Evolutionary conservation across 2,797 vertebrate genomes (phyloP).

Genomic region (Nannoperca australis): DNA sequence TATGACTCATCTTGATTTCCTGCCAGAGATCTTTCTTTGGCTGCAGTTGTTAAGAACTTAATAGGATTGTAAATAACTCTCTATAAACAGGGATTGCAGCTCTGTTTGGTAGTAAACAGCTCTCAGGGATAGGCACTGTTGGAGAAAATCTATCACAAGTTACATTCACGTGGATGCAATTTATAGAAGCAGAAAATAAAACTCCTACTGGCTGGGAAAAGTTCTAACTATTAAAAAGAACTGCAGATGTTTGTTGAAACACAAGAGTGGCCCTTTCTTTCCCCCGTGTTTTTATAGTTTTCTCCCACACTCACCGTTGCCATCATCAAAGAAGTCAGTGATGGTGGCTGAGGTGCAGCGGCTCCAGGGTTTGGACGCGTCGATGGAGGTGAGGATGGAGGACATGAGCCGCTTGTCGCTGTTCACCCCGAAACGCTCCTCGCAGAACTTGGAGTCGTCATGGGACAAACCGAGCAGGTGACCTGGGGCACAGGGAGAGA

Average conservation of each 20-base stretch:
- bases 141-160: not conserved
- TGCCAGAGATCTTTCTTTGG: conserved; percentile 36
- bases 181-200: conserved; percentile 27
- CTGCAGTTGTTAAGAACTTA: conserved; percentile 29
- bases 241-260: conserved; percentile 10
- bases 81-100: conserved; percentile 27
- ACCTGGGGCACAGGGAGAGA: conserved; percentile 78
- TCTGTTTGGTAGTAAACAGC: conserved; percentile 28
- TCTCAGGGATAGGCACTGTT: not conserved
- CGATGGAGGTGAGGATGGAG: conserved; percentile 97
- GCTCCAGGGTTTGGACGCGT: conserved; percentile 98
- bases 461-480: conserved; percentile 98
- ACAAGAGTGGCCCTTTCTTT: not conserved
- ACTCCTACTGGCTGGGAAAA: conserved; percentile 10
- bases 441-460: conserved; percentile 98
- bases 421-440: conserved; percentile 94
- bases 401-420: conserved; percentile 98
- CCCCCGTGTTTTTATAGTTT: not conserved
- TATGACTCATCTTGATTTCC: conserved; percentile 39
- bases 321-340: conserved; percentile 97
- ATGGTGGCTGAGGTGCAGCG: conserved; percentile 97
- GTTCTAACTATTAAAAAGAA: conserved; percentile 18
- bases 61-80: conserved; percentile 38
- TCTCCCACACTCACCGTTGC: conserved; percentile 88
- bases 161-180: conserved; percentile 37